A percentile compares a stretch with the other conserved stretches of the same genome.
Evolutionary conservation across 2,113 vertebrate genomes (phyloP).

Genomic region (Puffinus mauretanicus): DNA sequence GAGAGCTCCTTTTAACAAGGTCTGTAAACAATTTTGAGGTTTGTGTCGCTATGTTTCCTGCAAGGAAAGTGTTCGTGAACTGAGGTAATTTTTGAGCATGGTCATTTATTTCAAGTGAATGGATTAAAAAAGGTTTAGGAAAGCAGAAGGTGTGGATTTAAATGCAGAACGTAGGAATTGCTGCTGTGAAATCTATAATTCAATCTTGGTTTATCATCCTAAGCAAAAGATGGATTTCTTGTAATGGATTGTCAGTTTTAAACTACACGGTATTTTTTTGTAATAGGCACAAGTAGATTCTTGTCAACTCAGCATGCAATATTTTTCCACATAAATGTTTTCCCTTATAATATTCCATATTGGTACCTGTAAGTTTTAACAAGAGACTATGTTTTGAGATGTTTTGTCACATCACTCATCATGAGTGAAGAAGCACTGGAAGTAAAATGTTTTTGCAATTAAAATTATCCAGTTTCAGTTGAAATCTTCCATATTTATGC

Average conservation of each 20-base stretch:
- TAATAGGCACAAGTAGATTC: slow-evolving; percentile 29
- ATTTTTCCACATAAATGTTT: neutral
- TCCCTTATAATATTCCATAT: neutral
- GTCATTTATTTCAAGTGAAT: slow-evolving; percentile 55
- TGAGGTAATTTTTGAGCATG: slow-evolving; percentile 4
- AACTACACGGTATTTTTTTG: neutral
- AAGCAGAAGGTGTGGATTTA: slow-evolving; percentile 36
- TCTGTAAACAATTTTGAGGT: neutral
- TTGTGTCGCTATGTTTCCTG: neutral
- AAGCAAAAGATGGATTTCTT: slow-evolving; percentile 45
- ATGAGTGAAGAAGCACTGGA: neutral
- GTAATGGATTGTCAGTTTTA: slow-evolving; percentile 49
- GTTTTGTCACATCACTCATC: neutral
- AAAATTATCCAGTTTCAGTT: neutral
- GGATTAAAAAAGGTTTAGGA: slow-evolving; percentile 12
- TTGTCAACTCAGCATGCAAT: slow-evolving; percentile 6
- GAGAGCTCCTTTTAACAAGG: neutral
- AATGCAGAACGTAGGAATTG: neutral
- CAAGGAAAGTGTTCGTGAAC: neutral
- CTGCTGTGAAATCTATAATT: slow-evolving; percentile 55
- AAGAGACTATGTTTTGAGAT: neutral
- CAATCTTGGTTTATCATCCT: slow-evolving; percentile 62
- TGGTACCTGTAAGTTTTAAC: neutral
- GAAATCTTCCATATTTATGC: neutral
- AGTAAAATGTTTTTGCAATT: neutral